phyloP scores from a whole-genome alignment of 2,113 vertebrate species.

The Symphodus melops region DNA sequence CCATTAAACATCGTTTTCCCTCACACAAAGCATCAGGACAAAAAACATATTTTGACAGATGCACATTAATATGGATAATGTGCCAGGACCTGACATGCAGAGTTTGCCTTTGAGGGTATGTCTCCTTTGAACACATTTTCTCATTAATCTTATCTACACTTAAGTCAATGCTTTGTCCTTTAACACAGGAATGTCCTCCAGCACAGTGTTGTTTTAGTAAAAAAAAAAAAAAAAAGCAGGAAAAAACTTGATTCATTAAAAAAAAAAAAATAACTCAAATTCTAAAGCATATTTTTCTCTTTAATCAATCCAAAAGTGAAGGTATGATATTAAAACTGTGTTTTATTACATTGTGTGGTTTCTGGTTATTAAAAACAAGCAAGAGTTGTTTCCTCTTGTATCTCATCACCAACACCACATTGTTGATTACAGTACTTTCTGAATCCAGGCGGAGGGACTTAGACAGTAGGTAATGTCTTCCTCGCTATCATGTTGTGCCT shows the following conservation, averaged over 20 bases:
- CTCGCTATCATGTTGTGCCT: constrained; percentile 49
- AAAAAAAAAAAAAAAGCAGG: constrained; percentile 1
- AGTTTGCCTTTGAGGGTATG: constrained; percentile 4
- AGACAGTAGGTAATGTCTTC: constrained; percentile 54
- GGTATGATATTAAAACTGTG: neutral
- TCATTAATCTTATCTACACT: constrained; percentile 46
- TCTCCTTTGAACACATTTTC: constrained; percentile 30
- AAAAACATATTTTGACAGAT: constrained; percentile 33
- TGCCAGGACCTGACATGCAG: constrained; percentile 46
- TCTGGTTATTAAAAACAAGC: neutral
- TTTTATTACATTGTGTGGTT: neutral
- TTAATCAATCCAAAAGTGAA: constrained; percentile 13
- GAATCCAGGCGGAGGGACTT: constrained; percentile 50
- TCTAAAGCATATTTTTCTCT: neutral
- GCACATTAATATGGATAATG: constrained; percentile 20
- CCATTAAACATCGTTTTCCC: constrained; percentile 21
- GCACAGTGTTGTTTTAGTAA: neutral
- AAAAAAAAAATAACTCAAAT: neutral
- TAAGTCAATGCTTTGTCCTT: constrained; percentile 13
- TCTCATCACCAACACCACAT: constrained; percentile 46
- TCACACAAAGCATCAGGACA: constrained; percentile 25
- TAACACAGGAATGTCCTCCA: constrained; percentile 16
- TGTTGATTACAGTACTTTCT: constrained; percentile 51
- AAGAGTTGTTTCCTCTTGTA: constrained; percentile 52
- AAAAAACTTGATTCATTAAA: neutral